Percentiles rank a stretch among this genome's conserved stretches.
Conservation (phyloP, 1,140 invertebrate species). For the Drosophila elegans region DNA sequence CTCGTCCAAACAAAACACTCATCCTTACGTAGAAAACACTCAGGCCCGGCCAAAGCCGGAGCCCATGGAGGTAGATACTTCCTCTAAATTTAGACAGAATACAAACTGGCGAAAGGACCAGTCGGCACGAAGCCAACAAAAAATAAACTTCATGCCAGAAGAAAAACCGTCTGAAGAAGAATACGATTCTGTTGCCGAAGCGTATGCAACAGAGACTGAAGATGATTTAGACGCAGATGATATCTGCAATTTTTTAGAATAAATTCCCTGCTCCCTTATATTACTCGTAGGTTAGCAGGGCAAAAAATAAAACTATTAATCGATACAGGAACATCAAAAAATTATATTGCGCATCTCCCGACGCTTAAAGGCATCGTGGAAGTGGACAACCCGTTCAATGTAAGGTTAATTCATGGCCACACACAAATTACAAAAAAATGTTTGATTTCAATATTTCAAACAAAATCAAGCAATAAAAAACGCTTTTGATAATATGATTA, state of each 20-base stretch:
- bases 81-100: slow-evolving; percentile 11
- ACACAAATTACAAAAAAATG: slow-evolving; percentile 31
- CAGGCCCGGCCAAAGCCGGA: neutral
- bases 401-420: slow-evolving; percentile 28
- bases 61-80: slow-evolving; percentile 24
- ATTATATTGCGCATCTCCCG: too few species aligned
- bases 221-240: too few species aligned
- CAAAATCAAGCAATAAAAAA: neutral
- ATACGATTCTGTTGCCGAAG: neutral
- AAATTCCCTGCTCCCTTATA: slow-evolving; percentile 29
- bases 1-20: too few species aligned
- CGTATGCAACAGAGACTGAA: neutral
- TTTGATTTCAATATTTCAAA: slow-evolving; percentile 7
- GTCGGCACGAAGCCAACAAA: slow-evolving; percentile 5
- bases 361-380: too few species aligned
- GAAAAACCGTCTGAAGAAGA: neutral
- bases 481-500: too few species aligned
- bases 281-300: slow-evolving; percentile 29
- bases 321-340: slow-evolving; percentile 36
- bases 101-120: slow-evolving; percentile 1
- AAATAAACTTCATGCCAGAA: slow-evolving; percentile 10
- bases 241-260: slow-evolving; percentile 22
- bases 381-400: too few species aligned
- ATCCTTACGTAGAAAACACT: too few species aligned
- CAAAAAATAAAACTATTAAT: slow-evolving; percentile 35